phyloP scores from a whole-genome alignment of 1,140 invertebrate genomes.

The Octopus bimaculoides region DNA sequence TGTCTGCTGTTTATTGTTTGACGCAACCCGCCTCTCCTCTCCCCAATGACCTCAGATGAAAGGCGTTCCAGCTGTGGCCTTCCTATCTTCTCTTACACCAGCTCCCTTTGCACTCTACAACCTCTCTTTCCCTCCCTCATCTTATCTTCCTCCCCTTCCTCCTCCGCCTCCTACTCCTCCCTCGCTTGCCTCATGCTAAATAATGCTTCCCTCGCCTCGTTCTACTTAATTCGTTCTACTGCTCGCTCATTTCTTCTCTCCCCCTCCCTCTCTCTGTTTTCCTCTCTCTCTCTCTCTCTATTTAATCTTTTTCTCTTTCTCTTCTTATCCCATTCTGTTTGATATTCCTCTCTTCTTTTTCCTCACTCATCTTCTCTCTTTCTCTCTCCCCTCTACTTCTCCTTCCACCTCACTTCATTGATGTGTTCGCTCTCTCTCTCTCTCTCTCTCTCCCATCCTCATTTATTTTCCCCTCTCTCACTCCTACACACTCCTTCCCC shows the following conservation, averaged over 20 bases:
- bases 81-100: background rate
- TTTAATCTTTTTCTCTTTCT: conserved; percentile 10
- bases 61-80: too few species aligned
- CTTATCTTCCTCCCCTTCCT: conserved; percentile 11
- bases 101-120: background rate
- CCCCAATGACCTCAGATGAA: too few species aligned
- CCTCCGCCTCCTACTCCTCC: conserved; percentile 1
- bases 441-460: background rate
- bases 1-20: too few species aligned
- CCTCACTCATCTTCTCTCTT: conserved; percentile 2
- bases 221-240: background rate
- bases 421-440: background rate
- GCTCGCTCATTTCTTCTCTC: conserved; percentile 11
- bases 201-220: conserved; percentile 9
- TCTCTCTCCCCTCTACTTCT: conserved; percentile 17
- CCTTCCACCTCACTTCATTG: background rate
- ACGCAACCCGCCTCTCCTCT: too few species aligned
- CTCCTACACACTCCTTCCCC: background rate
- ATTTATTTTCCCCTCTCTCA: background rate
- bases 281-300: background rate
- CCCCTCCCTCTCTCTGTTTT: conserved; percentile 11
- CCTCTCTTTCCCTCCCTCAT: conserved; percentile 2
- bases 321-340: conserved; percentile 3
- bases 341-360: background rate
- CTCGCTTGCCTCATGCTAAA: background rate